Percentiles rank a stretch among this genome's conserved stretches.
phyloP scores from a whole-genome alignment of 2,113 vertebrate genomes.

The Dasyprocta punctata region DNA sequence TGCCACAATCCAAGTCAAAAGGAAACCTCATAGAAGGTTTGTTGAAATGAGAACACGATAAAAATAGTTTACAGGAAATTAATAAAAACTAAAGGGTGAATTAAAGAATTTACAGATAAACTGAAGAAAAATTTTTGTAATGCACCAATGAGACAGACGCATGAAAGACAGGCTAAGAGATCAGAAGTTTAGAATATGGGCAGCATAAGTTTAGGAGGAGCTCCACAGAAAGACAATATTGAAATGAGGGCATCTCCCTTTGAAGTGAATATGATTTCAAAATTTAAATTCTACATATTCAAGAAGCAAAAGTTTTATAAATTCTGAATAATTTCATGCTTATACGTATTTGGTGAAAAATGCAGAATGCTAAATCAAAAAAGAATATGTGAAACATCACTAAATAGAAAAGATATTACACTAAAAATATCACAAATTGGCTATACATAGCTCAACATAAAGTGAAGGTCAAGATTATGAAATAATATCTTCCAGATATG shows the following conservation, averaged over 20 bases:
- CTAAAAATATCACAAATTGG: slow-evolving; percentile 8
- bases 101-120: background rate
- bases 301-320: background rate
- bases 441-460: background rate
- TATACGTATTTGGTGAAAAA: slow-evolving; percentile 10
- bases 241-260: background rate
- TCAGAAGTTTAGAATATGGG: background rate
- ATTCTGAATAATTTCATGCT: background rate
- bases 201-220: background rate
- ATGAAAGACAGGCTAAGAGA: background rate
- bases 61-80: background rate
- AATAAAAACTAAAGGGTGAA: background rate
- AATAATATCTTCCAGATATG: background rate
- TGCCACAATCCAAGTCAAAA: background rate
- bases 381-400: background rate
- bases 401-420: background rate
- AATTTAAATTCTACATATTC: background rate
- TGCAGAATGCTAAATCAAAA: slow-evolving; percentile 10
- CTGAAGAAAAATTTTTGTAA: background rate
- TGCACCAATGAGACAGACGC: background rate
- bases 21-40: background rate
- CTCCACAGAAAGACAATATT: background rate
- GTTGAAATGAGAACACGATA: background rate
- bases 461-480: background rate
- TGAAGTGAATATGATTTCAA: background rate